Conservation (phyloP, 2,888 invertebrate species). For the Nesidiocoris tenuis region DNA sequence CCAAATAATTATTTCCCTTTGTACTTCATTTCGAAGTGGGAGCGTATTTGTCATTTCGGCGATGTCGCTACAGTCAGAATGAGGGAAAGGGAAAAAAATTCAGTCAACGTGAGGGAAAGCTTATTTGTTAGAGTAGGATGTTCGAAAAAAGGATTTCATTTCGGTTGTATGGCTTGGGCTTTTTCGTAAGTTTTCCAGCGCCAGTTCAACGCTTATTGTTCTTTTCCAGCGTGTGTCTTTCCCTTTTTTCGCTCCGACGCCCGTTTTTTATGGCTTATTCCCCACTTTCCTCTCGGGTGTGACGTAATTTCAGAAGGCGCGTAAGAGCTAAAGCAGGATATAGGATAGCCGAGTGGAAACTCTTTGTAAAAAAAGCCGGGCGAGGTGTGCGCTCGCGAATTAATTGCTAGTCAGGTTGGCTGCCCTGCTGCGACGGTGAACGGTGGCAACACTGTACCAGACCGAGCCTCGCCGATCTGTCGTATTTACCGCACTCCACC, state of each 20-base stretch:
- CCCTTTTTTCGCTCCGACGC: background rate
- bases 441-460: background rate
- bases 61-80: background rate
- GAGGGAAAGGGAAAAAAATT: slow-evolving; percentile 1
- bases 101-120: too few species aligned
- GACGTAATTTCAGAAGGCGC: slow-evolving; percentile 9
- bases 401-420: slow-evolving; percentile 14
- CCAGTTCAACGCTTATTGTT: background rate
- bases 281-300: background rate
- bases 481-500: background rate
- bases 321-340: slow-evolving; percentile 10
- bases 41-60: background rate
- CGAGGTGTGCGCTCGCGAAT: slow-evolving; percentile 2
- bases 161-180: background rate
- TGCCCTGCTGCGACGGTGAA: background rate
- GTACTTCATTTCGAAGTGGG: background rate
- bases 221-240: background rate
- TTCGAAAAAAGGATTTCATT: slow-evolving; percentile 1
- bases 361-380: background rate
- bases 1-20: slow-evolving; percentile 4
- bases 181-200: background rate
- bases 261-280: background rate
- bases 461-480: background rate
- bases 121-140: too few species aligned
- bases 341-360: background rate